Conservation (phyloP, 2,888 invertebrate genomes). For the Ophioninae sp. region DNA sequence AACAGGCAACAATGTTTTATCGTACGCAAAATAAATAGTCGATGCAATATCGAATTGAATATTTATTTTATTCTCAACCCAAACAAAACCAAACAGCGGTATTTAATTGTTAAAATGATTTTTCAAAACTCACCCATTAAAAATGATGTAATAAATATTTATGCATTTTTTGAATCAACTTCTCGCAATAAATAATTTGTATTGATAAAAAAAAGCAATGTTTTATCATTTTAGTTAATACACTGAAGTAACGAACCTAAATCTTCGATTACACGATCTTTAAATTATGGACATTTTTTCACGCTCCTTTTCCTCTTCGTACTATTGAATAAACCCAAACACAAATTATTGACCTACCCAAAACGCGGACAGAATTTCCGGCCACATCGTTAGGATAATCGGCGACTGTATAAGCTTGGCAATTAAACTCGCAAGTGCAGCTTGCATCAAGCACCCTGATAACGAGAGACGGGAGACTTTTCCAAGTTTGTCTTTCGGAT, state of each 20-base stretch:
- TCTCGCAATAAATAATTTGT: not conserved
- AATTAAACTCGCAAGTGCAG: slow-evolving; percentile 41
- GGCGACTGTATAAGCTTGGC: slow-evolving; percentile 23
- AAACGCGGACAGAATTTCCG: slow-evolving; percentile 7
- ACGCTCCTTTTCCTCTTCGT: not conserved
- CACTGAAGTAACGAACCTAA: not conserved
- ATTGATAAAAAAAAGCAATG: not conserved
- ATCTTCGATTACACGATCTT: not conserved
- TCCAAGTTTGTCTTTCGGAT: slow-evolving; percentile 24
- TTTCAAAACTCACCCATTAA: too few relatives aligned
- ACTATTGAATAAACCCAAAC: not conserved
- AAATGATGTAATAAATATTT: too few relatives aligned
- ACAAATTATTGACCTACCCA: slow-evolving; percentile 1
- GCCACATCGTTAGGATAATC: slow-evolving; percentile 31
- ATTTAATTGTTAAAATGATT: too few relatives aligned
- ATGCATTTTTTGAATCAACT: too few relatives aligned
- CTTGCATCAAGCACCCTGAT: slow-evolving; percentile 27
- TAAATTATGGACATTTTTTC: not conserved
- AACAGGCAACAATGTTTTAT: too few relatives aligned
- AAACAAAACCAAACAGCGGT: not conserved
- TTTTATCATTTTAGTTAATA: not conserved
- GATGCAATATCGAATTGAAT: not conserved
- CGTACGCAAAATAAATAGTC: too few relatives aligned
- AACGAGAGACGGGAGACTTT: slow-evolving; percentile 27
- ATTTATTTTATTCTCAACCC: not conserved